Evolutionary conservation across 2,888 invertebrate genomes (phyloP).

Genomic region (Chydorus sphaericus): DNA sequence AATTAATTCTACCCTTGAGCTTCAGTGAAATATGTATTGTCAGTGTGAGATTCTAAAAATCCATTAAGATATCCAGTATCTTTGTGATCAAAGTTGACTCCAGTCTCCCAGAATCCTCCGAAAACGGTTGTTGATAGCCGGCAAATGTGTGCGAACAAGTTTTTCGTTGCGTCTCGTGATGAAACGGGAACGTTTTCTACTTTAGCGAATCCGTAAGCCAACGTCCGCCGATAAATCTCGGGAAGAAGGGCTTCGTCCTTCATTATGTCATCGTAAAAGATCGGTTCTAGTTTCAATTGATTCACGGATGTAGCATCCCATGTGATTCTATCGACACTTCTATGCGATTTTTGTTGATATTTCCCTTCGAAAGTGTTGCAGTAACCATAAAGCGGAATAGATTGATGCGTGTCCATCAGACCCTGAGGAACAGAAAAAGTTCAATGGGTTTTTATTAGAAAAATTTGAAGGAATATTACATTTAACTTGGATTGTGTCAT

Average conservation of each 20-base stretch:
- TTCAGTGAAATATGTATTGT: slow-evolving; percentile 61
- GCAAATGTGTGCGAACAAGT: slow-evolving; percentile 40
- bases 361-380: slow-evolving; percentile 20
- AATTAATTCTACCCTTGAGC: slow-evolving; percentile 44
- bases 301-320: neutral
- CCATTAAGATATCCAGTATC: slow-evolving; percentile 59
- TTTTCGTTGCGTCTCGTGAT: slow-evolving; percentile 37
- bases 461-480: slow-evolving; percentile 44
- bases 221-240: slow-evolving; percentile 16
- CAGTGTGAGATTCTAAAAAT: slow-evolving; percentile 54
- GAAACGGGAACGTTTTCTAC: slow-evolving; percentile 34
- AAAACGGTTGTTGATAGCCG: slow-evolving; percentile 52
- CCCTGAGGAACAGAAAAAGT: slow-evolving; percentile 22
- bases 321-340: too few relatives aligned
- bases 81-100: slow-evolving; percentile 40
- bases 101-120: slow-evolving; percentile 57
- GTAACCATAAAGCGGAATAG: slow-evolving; percentile 36
- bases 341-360: neutral
- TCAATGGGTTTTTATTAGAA: neutral
- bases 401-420: slow-evolving; percentile 40
- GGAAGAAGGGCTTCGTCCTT: neutral
- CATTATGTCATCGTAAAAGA: neutral
- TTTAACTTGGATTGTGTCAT: slow-evolving; percentile 29
- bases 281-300: neutral
- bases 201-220: slow-evolving; percentile 19